Conservation (phyloP, 2,797 vertebrate species). For the Manis pentadactyla region DNA sequence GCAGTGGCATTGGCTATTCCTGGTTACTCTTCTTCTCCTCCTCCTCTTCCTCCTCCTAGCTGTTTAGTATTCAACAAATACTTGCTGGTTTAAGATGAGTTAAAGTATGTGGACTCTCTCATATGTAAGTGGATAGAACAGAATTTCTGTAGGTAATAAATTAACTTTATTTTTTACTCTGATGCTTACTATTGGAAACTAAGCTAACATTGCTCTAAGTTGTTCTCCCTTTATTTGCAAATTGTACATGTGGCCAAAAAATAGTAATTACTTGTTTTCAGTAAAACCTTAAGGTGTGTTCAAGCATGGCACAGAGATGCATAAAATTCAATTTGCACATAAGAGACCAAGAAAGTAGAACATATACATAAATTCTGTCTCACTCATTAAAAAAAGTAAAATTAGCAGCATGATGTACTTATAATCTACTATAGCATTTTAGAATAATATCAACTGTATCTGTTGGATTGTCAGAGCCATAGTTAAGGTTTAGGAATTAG, state of each 20-base stretch:
- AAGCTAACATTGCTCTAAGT: not conserved
- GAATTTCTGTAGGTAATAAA: not conserved
- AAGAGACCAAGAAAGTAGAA: not conserved
- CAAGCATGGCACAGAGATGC: not conserved
- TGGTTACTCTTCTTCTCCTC: not conserved
- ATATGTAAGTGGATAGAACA: not conserved
- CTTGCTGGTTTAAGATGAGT: not conserved
- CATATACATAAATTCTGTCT: not conserved
- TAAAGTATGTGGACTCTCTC: not conserved
- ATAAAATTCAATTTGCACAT: conserved; percentile 30
- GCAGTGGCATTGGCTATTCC: not conserved
- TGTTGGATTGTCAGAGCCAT: not conserved
- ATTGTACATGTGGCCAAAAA: not conserved
- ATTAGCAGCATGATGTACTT: not conserved
- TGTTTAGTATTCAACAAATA: not conserved
- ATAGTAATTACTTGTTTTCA: conserved; percentile 33
- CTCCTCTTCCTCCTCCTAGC: not conserved
- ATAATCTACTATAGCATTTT: not conserved
- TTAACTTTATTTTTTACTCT: not conserved
- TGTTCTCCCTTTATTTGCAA: not conserved
- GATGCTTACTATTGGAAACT: not conserved
- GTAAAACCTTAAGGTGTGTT: not conserved
- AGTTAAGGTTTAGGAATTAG: not conserved
- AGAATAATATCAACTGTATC: too few species aligned
- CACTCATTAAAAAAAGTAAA: not conserved